phyloP scores from a whole-genome alignment of 2,113 vertebrate genomes.

The Epinephelus moara region DNA sequence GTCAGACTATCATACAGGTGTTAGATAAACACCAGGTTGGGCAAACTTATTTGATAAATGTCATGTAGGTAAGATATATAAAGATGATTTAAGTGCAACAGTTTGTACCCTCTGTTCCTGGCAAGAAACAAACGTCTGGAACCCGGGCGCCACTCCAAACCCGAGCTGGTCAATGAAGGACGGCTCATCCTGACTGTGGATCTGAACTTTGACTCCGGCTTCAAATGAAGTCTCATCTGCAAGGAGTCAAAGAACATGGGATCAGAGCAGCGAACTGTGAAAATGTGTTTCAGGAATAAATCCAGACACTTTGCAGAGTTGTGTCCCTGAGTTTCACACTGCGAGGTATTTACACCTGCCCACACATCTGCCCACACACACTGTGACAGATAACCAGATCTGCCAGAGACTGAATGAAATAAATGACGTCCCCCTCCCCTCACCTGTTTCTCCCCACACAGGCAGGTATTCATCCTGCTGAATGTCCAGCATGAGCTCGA shows the following conservation, averaged over 20 bases:
- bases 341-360: background rate
- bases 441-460: slow-evolving; percentile 98
- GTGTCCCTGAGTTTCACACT: background rate
- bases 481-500: slow-evolving; percentile 99
- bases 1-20: background rate
- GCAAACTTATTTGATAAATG: background rate
- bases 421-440: slow-evolving; percentile 3
- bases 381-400: slow-evolving; percentile 14
- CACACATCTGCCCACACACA: background rate
- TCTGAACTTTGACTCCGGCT: slow-evolving; percentile 98
- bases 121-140: slow-evolving; percentile 98
- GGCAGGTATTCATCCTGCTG: slow-evolving; percentile 98
- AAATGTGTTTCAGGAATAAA: slow-evolving; percentile 4
- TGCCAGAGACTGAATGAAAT: background rate
- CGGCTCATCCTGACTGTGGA: slow-evolving; percentile 97
- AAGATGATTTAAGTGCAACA: background rate
- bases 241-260: background rate
- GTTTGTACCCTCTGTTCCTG: slow-evolving; percentile 94
- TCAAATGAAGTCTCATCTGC: slow-evolving; percentile 97
- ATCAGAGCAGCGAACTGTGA: background rate
- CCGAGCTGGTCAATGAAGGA: slow-evolving; percentile 97
- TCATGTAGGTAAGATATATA: background rate
- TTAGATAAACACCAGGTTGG: background rate
- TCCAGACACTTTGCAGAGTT: background rate
- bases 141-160: slow-evolving; percentile 96